A percentile compares a stretch with the other conserved stretches of the same genome.
These are phyloP conservation scores for Pseudomugil gertrudae DNA, from an alignment of 2,797 vertebrate genomes.

Conservation along the genomic window DNA sequence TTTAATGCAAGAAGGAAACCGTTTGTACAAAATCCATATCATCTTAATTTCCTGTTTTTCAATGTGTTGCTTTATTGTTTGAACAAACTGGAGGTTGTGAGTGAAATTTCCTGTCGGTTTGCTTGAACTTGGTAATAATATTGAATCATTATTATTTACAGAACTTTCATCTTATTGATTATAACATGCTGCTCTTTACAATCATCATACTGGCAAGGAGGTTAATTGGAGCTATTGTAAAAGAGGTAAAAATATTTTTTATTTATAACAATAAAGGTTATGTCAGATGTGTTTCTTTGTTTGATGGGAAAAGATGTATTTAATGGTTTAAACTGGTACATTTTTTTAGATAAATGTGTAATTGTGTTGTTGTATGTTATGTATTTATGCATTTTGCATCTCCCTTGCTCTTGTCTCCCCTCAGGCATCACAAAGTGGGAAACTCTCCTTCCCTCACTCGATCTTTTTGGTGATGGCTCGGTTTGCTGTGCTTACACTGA, in stretches of 20 bases:
- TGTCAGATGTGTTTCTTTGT: neutral
- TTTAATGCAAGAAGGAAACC: neutral
- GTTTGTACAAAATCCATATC: neutral
- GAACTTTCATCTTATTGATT: conserved; percentile 99
- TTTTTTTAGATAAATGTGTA: neutral
- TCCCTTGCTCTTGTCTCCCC: neutral
- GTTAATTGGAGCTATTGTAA: conserved; percentile 93
- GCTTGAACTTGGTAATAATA: conserved; percentile 3
- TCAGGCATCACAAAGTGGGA: conserved; percentile 94
- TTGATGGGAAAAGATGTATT: neutral
- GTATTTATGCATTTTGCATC: neutral
- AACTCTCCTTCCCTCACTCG: conserved; percentile 93
- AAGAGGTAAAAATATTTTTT: conserved; percentile 87
- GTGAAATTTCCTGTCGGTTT: neutral
- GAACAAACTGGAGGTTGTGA: neutral
- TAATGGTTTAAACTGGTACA: neutral
- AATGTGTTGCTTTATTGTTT: neutral
- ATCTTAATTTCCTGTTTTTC: neutral
- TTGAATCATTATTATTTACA: conserved; percentile 63
- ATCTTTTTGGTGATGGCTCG: conserved; percentile 91
- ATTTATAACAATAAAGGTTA: neutral
- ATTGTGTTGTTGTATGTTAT: neutral
- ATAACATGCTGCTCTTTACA: conserved; percentile 96
- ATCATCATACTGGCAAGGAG: conserved; percentile 93
- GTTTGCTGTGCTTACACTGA: conserved; percentile 94